These are phyloP conservation scores for Arenaria interpres DNA, from an alignment of 2,113 vertebrate genomes.

Conservation along the genomic window DNA sequence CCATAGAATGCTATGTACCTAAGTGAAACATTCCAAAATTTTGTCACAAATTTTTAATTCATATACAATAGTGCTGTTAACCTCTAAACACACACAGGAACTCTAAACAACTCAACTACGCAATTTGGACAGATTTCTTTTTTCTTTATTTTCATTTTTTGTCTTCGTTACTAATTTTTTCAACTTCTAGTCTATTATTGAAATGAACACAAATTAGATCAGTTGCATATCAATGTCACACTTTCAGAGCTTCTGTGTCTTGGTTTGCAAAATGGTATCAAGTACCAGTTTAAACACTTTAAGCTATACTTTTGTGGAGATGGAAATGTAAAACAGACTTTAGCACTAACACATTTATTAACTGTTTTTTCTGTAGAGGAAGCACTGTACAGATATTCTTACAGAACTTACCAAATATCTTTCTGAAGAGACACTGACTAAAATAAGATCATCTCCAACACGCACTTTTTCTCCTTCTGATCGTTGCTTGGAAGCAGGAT, in stretches of 20 bases:
- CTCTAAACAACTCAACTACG: neutral
- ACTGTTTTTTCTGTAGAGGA: neutral
- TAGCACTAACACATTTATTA: neutral
- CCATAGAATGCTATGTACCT: neutral
- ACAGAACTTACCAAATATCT: constrained; percentile 89
- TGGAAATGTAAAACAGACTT: neutral
- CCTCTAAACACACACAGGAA: neutral
- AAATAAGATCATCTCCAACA: constrained; percentile 95
- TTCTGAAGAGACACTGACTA: constrained; percentile 97
- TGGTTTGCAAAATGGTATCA: neutral
- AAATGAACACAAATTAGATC: neutral
- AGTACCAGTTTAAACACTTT: neutral
- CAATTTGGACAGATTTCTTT: neutral
- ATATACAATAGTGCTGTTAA: neutral
- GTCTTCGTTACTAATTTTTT: neutral
- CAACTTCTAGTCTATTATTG: neutral
- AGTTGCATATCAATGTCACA: neutral
- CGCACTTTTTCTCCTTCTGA: constrained; percentile 97
- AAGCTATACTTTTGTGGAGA: neutral
- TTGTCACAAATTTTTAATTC: neutral
- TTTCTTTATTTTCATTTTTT: neutral
- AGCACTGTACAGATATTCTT: neutral
- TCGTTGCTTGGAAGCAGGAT: constrained; percentile 85
- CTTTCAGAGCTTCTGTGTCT: neutral
- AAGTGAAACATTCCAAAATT: neutral